These are phyloP conservation scores for Smithornis capensis DNA, from an alignment of 2,113 vertebrate species.

Conservation along the genomic window DNA sequence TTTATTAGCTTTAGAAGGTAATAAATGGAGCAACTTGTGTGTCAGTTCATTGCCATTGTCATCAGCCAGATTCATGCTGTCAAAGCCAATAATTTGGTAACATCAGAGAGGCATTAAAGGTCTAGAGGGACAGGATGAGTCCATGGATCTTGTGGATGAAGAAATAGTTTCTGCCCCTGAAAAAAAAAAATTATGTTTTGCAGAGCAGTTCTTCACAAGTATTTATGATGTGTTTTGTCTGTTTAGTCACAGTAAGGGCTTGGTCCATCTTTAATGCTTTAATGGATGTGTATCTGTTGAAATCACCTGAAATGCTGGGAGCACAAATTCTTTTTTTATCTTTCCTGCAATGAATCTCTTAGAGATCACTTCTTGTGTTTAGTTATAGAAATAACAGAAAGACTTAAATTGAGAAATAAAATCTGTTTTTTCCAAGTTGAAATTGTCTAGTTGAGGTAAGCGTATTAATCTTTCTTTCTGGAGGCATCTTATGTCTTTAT, in stretches of 20 bases:
- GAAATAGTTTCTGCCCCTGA: background rate
- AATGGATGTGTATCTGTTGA: rapidly evolving
- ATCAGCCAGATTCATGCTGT: background rate
- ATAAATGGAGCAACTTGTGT: no score
- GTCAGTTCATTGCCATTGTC: background rate
- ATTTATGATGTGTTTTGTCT: background rate
- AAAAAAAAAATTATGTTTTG: background rate
- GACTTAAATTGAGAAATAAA: background rate
- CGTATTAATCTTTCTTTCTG: background rate
- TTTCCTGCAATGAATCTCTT: background rate
- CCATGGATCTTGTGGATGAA: background rate
- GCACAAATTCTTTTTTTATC: background rate
- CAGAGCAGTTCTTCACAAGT: background rate
- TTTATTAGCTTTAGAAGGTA: background rate
- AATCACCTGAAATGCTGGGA: background rate
- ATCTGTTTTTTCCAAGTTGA: background rate
- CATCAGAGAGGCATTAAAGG: background rate
- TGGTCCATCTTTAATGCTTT: background rate
- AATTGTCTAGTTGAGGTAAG: background rate
- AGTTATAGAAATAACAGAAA: background rate
- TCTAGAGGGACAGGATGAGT: background rate
- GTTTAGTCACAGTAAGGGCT: background rate
- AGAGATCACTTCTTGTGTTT: background rate
- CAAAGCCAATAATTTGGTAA: background rate
- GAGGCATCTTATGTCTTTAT: background rate